These are phyloP conservation scores for Xestoiulus laeticollis DNA, from an alignment of 2,888 invertebrate genomes.

Conservation along the genomic window DNA sequence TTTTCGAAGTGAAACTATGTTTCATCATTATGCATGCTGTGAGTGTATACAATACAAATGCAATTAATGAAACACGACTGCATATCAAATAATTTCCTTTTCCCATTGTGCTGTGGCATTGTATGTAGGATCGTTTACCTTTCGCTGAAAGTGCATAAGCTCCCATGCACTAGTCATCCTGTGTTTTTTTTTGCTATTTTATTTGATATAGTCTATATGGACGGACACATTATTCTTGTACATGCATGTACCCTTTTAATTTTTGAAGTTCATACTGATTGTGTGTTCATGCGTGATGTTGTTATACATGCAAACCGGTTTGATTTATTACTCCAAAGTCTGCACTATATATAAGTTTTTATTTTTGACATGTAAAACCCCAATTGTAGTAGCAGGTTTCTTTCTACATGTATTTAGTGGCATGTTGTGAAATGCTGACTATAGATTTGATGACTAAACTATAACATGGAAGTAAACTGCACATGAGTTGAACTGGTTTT, in stretches of 20 bases:
- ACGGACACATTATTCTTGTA: background rate
- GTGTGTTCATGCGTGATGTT: constrained; percentile 5
- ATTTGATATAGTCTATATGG: background rate
- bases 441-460: no score
- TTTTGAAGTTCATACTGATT: constrained; percentile 10
- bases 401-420: background rate
- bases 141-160: background rate
- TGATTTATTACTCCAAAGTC: background rate
- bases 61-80: background rate
- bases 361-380: background rate
- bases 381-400: background rate
- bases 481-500: background rate
- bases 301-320: no score
- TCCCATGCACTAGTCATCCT: background rate
- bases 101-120: background rate
- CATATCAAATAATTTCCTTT: background rate
- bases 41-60: background rate
- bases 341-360: background rate
- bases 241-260: background rate
- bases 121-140: constrained; percentile 14
- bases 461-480: background rate
- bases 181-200: background rate
- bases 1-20: background rate
- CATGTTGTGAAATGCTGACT: background rate
- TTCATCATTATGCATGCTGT: background rate